Evolutionary conservation across 2,113 vertebrate species (phyloP).

Genomic region (Coptodon bakossiorum): DNA sequence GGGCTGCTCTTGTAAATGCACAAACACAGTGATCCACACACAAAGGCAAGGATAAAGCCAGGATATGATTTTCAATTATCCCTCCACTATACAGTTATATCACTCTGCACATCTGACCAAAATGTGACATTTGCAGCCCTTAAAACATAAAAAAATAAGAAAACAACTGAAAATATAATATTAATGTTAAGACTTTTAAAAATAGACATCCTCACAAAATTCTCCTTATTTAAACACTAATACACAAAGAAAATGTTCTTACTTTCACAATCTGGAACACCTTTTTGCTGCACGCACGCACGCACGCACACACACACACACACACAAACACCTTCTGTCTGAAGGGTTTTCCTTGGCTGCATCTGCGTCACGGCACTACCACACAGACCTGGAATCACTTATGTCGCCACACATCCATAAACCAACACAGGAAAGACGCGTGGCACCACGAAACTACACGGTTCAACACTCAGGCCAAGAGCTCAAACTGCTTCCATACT

Average conservation of each 20-base stretch:
- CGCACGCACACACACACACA: not conserved
- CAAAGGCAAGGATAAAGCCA: not conserved
- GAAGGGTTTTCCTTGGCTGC: slow-evolving; percentile 20
- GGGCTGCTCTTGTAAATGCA: not conserved
- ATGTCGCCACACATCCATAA: slow-evolving; percentile 50
- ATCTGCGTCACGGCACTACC: slow-evolving; percentile 51
- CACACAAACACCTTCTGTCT: not conserved
- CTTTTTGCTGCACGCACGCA: fast-evolving
- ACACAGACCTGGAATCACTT: slow-evolving; percentile 63
- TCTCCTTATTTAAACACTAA: not conserved
- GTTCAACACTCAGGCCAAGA: slow-evolving; percentile 29
- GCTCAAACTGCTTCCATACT: slow-evolving; percentile 31
- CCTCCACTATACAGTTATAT: not conserved
- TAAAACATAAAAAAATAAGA: not conserved
- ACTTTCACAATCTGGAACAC: not conserved
- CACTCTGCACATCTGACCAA: not conserved
- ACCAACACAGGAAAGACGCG: slow-evolving; percentile 54
- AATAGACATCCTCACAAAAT: not conserved
- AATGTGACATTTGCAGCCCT: not conserved
- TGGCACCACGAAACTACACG: slow-evolving; percentile 44
- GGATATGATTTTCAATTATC: not conserved
- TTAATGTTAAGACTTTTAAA: not conserved
- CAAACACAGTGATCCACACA: not conserved
- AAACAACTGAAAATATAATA: not conserved
- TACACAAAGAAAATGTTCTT: not conserved